Evolutionary conservation across 2,113 vertebrate species (phyloP).

Genomic region (Elgaria multicarinata): DNA sequence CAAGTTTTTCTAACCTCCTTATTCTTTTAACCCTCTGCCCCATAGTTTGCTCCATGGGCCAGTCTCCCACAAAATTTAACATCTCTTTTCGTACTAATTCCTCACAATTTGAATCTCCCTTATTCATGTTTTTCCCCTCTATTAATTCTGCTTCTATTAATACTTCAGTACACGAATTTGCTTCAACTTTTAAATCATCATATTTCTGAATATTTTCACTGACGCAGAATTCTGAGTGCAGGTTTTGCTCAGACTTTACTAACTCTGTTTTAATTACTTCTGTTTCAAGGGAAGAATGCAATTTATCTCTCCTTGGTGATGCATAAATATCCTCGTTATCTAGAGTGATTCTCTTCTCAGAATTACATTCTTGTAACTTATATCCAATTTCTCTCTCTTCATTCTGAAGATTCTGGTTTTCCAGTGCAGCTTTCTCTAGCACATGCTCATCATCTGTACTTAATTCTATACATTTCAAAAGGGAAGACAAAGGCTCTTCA

Average conservation of each 20-base stretch:
- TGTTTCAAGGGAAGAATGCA: slow-evolving; percentile 19
- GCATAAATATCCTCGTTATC: slow-evolving; percentile 30
- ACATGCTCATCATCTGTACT: slow-evolving; percentile 54
- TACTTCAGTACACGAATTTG: slow-evolving; percentile 2
- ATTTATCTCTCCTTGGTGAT: slow-evolving; percentile 43
- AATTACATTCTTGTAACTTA: slow-evolving; percentile 25
- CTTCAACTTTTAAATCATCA: slow-evolving; percentile 26
- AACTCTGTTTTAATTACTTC: slow-evolving; percentile 3
- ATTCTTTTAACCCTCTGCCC: slow-evolving; percentile 81
- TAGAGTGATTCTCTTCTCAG: slow-evolving; percentile 37
- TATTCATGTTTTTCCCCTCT: slow-evolving; percentile 52
- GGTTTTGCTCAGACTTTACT: background rate
- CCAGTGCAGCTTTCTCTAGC: background rate
- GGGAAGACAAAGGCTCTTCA: slow-evolving; percentile 46
- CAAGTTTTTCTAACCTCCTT: slow-evolving; percentile 74
- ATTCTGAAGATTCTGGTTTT: slow-evolving; percentile 40
- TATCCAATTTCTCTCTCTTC: slow-evolving; percentile 52
- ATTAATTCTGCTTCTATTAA: slow-evolving; percentile 33
- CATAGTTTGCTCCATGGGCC: slow-evolving; percentile 86
- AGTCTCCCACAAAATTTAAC: slow-evolving; percentile 89
- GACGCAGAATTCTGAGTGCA: background rate
- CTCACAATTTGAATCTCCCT: slow-evolving; percentile 56
- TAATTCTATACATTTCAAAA: slow-evolving; percentile 54
- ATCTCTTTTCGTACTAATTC: slow-evolving; percentile 53
- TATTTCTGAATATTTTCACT: slow-evolving; percentile 47